These are phyloP conservation scores for Hydrocynus forskahlii DNA, from an alignment of 2,797 vertebrate species.

Conservation along the genomic window DNA sequence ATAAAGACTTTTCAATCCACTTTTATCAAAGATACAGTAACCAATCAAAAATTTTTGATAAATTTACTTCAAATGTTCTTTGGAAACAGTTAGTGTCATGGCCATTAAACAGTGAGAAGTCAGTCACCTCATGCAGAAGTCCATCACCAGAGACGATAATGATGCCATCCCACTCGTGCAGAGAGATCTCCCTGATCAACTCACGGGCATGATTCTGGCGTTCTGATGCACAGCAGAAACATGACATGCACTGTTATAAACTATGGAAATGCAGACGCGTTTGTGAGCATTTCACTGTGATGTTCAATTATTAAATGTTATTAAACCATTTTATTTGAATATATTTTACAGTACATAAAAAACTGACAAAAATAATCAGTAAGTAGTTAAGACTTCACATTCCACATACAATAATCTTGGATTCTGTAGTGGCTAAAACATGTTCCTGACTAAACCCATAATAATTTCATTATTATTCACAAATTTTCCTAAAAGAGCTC, in stretches of 20 bases:
- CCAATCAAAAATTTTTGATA: no score
- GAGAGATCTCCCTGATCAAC: slow-evolving; percentile 84
- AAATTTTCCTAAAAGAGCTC: no score
- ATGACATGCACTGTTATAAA: slow-evolving; percentile 1
- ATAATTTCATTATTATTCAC: no score
- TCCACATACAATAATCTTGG: not conserved
- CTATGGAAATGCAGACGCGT: not conserved
- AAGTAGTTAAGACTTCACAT: not conserved
- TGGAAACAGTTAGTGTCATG: not conserved
- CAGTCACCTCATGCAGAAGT: slow-evolving; percentile 86
- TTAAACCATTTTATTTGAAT: no score
- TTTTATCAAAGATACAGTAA: no score
- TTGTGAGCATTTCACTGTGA: not conserved
- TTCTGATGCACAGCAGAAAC: slow-evolving; percentile 70
- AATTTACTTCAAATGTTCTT: no score
- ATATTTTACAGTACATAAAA: not conserved
- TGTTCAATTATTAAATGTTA: not conserved
- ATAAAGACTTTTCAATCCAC: no score
- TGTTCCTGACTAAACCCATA: not conserved
- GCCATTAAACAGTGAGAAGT: not conserved
- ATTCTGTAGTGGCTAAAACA: not conserved
- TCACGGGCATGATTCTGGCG: slow-evolving; percentile 89
- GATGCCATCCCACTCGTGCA: slow-evolving; percentile 91
- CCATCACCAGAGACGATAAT: slow-evolving; percentile 90
- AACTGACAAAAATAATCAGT: not conserved